phyloP scores from a whole-genome alignment of 2,113 vertebrate species.

The Poecile atricapillus region DNA sequence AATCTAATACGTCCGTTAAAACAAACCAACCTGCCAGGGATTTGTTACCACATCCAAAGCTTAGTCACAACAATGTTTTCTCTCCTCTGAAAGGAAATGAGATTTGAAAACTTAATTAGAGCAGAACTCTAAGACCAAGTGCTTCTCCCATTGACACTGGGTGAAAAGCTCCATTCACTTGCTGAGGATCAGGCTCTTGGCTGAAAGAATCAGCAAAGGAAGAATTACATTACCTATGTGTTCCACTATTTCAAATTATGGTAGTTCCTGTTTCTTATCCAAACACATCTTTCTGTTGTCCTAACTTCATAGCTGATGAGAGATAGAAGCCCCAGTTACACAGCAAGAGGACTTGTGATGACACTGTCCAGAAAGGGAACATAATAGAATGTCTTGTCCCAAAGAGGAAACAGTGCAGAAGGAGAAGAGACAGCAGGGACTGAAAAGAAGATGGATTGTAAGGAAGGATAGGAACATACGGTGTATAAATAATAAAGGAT shows the following conservation, averaged over 20 bases:
- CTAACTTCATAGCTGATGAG: not conserved
- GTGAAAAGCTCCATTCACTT: constrained; percentile 5
- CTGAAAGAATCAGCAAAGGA: not conserved
- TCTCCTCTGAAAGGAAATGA: constrained; percentile 66
- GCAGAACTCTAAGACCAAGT: not conserved
- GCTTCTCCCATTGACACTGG: not conserved
- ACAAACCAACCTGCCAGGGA: constrained; percentile 68
- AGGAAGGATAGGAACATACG: not conserved
- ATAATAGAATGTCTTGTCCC: not conserved
- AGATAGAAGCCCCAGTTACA: not conserved
- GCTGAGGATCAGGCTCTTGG: not conserved
- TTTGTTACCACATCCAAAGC: constrained; percentile 65
- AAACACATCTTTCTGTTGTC: constrained; percentile 13
- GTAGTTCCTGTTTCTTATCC: constrained; percentile 43
- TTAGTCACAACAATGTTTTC: constrained; percentile 73
- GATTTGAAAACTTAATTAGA: constrained; percentile 65
- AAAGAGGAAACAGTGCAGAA: not conserved
- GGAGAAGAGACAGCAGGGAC: not conserved
- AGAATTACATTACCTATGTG: not conserved
- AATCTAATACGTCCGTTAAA: constrained; percentile 58
- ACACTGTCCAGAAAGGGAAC: not conserved
- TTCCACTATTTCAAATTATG: not conserved
- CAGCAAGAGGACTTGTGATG: not conserved
- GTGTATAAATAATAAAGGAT: not conserved
- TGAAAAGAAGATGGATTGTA: not conserved